Conservation (phyloP, 2,888 invertebrate species). For the Microctonus hyperodae region DNA sequence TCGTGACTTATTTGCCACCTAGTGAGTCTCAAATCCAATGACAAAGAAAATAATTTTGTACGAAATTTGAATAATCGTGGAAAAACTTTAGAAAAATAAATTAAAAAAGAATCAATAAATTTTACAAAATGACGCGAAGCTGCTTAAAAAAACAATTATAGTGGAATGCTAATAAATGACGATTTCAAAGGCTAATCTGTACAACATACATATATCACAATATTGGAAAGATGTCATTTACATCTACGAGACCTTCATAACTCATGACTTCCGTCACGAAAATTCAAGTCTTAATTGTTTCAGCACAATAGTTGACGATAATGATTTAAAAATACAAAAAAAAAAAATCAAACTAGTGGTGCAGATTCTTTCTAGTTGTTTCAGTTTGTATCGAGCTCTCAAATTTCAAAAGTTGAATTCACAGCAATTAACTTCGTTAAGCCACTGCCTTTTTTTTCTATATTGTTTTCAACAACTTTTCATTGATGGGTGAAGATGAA, state of each 20-base stretch:
- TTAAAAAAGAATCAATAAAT: conserved; percentile 9
- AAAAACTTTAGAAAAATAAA: neutral
- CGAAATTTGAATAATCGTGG: no score
- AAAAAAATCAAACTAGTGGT: neutral
- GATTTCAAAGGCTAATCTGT: conserved; percentile 12
- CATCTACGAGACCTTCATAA: conserved; percentile 6
- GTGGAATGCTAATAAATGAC: conserved; percentile 31
- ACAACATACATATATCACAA: conserved; percentile 11
- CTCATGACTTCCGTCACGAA: neutral
- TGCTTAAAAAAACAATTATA: conserved; percentile 18
- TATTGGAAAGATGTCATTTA: conserved; percentile 17
- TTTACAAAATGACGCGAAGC: conserved; percentile 9
- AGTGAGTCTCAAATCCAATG: neutral
- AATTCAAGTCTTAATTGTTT: neutral
- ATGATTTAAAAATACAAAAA: neutral
- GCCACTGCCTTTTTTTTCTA: neutral
- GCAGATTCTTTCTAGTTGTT: neutral
- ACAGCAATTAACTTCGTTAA: neutral
- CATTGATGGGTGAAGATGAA: neutral
- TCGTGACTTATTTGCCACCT: neutral
- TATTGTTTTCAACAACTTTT: neutral
- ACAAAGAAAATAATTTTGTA: neutral
- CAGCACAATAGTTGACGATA: neutral
- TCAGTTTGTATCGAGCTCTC: neutral
- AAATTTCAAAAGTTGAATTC: neutral